Evolutionary conservation across 2,888 invertebrate genomes (phyloP).

Genomic region (Galerucella nymphaeae): DNA sequence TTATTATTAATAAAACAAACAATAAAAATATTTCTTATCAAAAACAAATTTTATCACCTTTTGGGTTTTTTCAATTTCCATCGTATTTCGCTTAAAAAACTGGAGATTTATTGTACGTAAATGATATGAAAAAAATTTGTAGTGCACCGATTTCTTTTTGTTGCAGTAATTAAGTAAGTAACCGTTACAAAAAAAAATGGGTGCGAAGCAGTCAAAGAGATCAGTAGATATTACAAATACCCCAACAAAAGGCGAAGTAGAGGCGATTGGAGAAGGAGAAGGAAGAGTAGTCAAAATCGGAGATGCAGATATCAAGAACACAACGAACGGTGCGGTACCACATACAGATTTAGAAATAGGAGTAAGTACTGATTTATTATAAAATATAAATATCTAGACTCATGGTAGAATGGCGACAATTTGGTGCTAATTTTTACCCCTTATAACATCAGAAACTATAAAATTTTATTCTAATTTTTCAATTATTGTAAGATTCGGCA

Average conservation of each 20-base stretch:
- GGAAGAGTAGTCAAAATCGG: conserved; percentile 81
- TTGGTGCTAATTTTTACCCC: too few relatives aligned
- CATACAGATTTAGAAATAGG: conserved; percentile 68
- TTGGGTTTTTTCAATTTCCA: neutral
- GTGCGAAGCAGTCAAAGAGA: conserved; percentile 88
- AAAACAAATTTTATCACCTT: neutral
- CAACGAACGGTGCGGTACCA: conserved; percentile 75
- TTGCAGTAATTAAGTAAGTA: conserved; percentile 51
- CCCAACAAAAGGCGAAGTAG: conserved; percentile 67
- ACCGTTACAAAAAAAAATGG: conserved; percentile 70
- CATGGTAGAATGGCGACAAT: too few relatives aligned
- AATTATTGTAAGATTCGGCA: too few relatives aligned
- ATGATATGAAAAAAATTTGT: too few relatives aligned
- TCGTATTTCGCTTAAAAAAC: too few relatives aligned
- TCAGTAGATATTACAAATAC: conserved; percentile 87
- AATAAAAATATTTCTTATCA: neutral
- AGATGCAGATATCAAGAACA: conserved; percentile 77
- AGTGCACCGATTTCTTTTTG: conserved; percentile 35
- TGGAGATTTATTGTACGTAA: too few relatives aligned
- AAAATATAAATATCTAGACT: neutral
- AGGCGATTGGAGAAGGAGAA: conserved; percentile 70
- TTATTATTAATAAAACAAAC: neutral
- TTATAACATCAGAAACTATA: too few relatives aligned
- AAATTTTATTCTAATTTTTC: too few relatives aligned
- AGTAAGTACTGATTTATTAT: conserved; percentile 63